Evolutionary conservation across 2,797 vertebrate species (phyloP), one percentile per base, ranked within the genome.

Genomic region (Siniperca scherzeri): DNA sequence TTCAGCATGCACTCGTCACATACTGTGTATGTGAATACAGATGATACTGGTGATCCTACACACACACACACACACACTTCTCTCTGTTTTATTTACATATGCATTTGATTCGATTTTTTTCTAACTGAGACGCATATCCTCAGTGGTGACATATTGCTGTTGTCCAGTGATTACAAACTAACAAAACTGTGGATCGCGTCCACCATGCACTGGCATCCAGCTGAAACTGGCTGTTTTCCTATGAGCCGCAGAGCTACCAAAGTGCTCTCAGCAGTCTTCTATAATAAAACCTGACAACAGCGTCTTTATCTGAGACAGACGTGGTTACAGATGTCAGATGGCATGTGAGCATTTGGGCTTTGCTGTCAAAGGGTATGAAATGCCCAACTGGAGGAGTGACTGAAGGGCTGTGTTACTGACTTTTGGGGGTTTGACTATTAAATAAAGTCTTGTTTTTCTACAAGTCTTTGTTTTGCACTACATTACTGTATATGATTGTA

Each of bases 21-120:
- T 87, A 92, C 92, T 74, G 82, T 93, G 85, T 93, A 91, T 89
- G 86, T 85, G 56, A 60, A 59, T 62, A 72, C 65, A 67, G 64
- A 64, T 48, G 25, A 73, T 40, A 21, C 36, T 57, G 36, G 44
- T 7, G 8, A 40, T 33, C 11, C 21, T 5, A 53, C 50, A 71
- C 44, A 50, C 25, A 66, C 27, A 66, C 27, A 48, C 27, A 68
- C 56, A 55, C 53, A 62, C 74, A 42, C 13, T 16, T 60, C 7
- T 48, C n/a, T 56, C 42, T 73, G 8, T 55, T 64, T 59, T 27
- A 17, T 2, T 46, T 5, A 22, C 22, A 59, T 19, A 16, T 61
- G 3, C 19, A 27, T 27, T 40, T 30, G 38, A 48, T 19, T 30
- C 3, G 30, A 30, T 36, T 42, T 36, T 52, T 44, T 30, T 33